Conservation (phyloP, 2,797 vertebrate species). For the Valencia hispanica region DNA sequence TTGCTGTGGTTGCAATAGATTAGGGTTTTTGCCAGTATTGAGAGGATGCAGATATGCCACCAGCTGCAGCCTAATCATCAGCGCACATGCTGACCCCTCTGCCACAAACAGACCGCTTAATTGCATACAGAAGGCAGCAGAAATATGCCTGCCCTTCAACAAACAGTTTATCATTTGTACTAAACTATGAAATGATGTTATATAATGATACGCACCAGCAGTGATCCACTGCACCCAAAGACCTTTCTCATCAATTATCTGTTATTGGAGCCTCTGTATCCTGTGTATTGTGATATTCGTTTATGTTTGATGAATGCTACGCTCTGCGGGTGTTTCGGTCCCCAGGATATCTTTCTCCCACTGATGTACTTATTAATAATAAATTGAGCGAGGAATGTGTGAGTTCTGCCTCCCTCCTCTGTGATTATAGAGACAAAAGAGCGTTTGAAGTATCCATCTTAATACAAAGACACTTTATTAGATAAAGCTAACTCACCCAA, state of each 20-base stretch:
- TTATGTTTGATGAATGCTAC: slow-evolving; percentile 86
- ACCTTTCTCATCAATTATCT: slow-evolving; percentile 84
- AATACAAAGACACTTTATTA: slow-evolving; percentile 87
- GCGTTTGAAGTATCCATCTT: slow-evolving; percentile 86
- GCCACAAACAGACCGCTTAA: slow-evolving; percentile 61
- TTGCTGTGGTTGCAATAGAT: slow-evolving; percentile 67
- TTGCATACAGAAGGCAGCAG: slow-evolving; percentile 67
- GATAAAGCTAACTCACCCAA: slow-evolving; percentile 85
- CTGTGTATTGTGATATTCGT: slow-evolving; percentile 85
- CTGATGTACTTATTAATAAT: slow-evolving; percentile 90
- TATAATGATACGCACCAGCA: slow-evolving; percentile 78
- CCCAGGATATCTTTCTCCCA: slow-evolving; percentile 83
- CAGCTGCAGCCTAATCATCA: slow-evolving; percentile 72
- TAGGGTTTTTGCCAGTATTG: slow-evolving; percentile 51
- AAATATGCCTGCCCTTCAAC: slow-evolving; percentile 63
- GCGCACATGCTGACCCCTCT: slow-evolving; percentile 51
- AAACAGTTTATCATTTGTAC: slow-evolving; percentile 71
- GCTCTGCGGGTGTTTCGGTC: slow-evolving; percentile 80
- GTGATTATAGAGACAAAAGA: slow-evolving; percentile 86
- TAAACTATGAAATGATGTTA: slow-evolving; percentile 76
- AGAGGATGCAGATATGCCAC: slow-evolving; percentile 60
- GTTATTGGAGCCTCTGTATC: slow-evolving; percentile 84
- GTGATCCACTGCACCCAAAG: slow-evolving; percentile 75
- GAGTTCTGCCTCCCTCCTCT: slow-evolving; percentile 84
- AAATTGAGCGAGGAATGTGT: slow-evolving; percentile 86